Conservation (phyloP, 1,140 invertebrate species). For the Thaumatotibia leucotreta region DNA sequence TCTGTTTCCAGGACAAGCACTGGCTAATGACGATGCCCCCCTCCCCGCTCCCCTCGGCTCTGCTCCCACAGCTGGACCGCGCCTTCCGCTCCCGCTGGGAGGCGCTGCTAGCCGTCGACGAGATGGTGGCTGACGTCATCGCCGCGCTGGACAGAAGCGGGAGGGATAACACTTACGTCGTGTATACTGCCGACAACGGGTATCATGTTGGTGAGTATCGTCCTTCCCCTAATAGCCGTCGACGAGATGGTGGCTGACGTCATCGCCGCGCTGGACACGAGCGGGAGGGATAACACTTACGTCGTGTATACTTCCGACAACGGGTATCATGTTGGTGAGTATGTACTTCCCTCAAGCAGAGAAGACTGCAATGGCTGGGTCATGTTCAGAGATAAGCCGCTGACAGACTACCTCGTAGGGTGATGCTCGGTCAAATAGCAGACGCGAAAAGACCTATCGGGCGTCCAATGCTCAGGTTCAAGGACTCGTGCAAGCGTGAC, state of each 20-base stretch:
- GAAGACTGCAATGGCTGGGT: too few species aligned
- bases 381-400: too few species aligned
- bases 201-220: constrained; percentile 87
- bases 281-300: constrained; percentile 85
- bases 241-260: constrained; percentile 88
- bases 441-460: too few species aligned
- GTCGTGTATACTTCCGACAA: constrained; percentile 92
- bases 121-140: constrained; percentile 84
- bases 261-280: constrained; percentile 76
- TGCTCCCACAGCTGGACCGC: constrained; percentile 80
- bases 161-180: constrained; percentile 86
- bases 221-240: constrained; percentile 85
- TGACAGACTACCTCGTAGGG: too few species aligned
- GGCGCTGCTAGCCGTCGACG: constrained; percentile 90
- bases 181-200: constrained; percentile 93
- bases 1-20: constrained; percentile 82
- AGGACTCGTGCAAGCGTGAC: too few species aligned
- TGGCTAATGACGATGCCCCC: constrained; percentile 86
- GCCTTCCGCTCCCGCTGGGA: constrained; percentile 85
- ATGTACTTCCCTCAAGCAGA: too few species aligned
- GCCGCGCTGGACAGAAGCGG: constrained; percentile 75
- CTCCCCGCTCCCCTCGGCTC: constrained; percentile 76
- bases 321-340: constrained; percentile 90
- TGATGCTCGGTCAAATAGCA: too few species aligned
- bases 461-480: too few species aligned